These are phyloP conservation scores for Drosophila melanica DNA, from an alignment of 1,140 invertebrate genomes.

Conservation along the genomic window DNA sequence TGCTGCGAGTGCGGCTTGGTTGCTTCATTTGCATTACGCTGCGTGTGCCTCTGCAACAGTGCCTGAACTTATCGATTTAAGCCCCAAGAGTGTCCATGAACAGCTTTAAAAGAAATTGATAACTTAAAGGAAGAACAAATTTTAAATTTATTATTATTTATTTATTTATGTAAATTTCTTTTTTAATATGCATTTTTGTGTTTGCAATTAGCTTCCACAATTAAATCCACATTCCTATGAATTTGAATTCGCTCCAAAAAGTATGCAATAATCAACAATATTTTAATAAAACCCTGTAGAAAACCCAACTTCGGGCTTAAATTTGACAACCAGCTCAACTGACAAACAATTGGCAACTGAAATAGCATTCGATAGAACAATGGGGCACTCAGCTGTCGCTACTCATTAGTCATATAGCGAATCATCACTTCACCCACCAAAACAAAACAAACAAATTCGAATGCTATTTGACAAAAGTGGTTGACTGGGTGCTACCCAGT, in stretches of 20 bases:
- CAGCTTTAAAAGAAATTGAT: background rate
- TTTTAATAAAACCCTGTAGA: background rate
- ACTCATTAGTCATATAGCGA: slow-evolving; percentile 8
- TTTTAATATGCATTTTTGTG: background rate
- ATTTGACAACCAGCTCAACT: slow-evolving; percentile 6
- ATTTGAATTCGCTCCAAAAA: background rate
- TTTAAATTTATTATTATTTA: too few relatives aligned
- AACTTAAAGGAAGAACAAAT: too few relatives aligned
- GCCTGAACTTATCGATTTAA: background rate
- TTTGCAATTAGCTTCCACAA: background rate
- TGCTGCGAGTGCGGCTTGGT: background rate
- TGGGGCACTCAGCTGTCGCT: background rate
- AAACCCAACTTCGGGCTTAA: background rate
- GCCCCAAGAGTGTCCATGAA: background rate
- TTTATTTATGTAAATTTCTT: too few relatives aligned
- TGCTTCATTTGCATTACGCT: background rate
- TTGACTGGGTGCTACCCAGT: background rate
- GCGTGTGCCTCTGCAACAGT: background rate
- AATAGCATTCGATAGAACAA: background rate
- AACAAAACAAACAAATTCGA: background rate
- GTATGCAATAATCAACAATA: background rate
- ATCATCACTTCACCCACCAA: background rate
- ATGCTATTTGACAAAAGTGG: background rate
- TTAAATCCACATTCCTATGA: too few relatives aligned
- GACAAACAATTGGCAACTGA: background rate